Conservation (phyloP, 1,140 invertebrate genomes). For the Brachionus rotundiformis region DNA sequence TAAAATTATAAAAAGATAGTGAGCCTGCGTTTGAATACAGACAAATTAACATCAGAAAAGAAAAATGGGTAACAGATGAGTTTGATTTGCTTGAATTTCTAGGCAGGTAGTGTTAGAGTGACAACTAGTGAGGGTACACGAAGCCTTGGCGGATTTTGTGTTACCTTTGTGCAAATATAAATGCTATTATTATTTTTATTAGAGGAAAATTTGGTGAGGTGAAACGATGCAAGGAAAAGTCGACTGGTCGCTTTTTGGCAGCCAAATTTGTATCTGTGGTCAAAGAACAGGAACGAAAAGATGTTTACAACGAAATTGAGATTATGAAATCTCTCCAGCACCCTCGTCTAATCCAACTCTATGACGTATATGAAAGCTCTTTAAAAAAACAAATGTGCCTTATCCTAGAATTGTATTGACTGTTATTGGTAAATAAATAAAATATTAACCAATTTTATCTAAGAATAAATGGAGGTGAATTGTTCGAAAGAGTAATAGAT, state of each 20-base stretch:
- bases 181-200: slow-evolving; percentile 47
- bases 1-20: slow-evolving; percentile 56
- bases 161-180: background rate
- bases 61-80: slow-evolving; percentile 64
- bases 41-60: slow-evolving; percentile 61
- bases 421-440: background rate
- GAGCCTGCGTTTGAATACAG: slow-evolving; percentile 63
- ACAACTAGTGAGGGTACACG: background rate
- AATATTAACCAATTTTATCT: slow-evolving; percentile 27
- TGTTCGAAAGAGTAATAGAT: slow-evolving; percentile 95
- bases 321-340: slow-evolving; percentile 92
- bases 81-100: slow-evolving; percentile 64
- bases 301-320: slow-evolving; percentile 90
- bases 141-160: background rate
- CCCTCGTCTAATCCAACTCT: slow-evolving; percentile 88
- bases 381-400: slow-evolving; percentile 87
- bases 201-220: slow-evolving; percentile 98
- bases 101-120: slow-evolving; percentile 61
- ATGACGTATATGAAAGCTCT: slow-evolving; percentile 82
- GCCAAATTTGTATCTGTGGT: slow-evolving; percentile 83
- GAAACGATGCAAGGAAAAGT: slow-evolving; percentile 83
- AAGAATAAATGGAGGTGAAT: slow-evolving; percentile 92
- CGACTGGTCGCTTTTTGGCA: slow-evolving; percentile 77
- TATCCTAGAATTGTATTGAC: slow-evolving; percentile 89
- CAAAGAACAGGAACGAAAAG: slow-evolving; percentile 77